Evolutionary conservation across 2,797 vertebrate species (phyloP).

Genomic region (Antennarius maculatus): DNA sequence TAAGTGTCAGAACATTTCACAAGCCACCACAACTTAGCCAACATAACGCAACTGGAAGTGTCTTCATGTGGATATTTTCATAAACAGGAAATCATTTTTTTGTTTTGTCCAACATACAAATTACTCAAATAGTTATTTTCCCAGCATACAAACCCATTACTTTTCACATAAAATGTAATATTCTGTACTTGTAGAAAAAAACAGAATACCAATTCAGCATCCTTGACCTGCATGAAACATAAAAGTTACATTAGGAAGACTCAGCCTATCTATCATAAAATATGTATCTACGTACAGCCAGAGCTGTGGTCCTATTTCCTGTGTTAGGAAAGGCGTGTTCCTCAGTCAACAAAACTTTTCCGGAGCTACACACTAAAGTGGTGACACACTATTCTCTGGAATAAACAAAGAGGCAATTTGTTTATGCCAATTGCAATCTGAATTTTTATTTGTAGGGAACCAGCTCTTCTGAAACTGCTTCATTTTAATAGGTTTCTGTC

Average conservation of each 20-base stretch:
- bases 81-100: neutral
- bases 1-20: neutral
- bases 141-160: neutral
- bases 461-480: neutral
- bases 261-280: neutral
- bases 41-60: constrained; percentile 27
- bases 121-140: neutral
- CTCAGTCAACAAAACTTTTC: too few species aligned
- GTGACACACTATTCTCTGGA: too few species aligned
- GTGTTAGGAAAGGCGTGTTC: too few species aligned
- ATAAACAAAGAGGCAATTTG: too few species aligned
- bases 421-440: too few species aligned
- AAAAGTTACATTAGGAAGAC: neutral
- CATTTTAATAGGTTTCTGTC: neutral
- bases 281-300: too few species aligned
- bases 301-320: too few species aligned
- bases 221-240: neutral
- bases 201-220: neutral
- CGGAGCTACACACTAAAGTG: too few species aligned
- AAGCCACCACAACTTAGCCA: neutral
- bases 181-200: neutral
- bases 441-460: neutral
- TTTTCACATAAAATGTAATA: neutral
- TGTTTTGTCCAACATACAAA: constrained; percentile 5
- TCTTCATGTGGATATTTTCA: neutral